Conservation (phyloP, 2,113 vertebrate genomes). For the Meleagris gallopavo region DNA sequence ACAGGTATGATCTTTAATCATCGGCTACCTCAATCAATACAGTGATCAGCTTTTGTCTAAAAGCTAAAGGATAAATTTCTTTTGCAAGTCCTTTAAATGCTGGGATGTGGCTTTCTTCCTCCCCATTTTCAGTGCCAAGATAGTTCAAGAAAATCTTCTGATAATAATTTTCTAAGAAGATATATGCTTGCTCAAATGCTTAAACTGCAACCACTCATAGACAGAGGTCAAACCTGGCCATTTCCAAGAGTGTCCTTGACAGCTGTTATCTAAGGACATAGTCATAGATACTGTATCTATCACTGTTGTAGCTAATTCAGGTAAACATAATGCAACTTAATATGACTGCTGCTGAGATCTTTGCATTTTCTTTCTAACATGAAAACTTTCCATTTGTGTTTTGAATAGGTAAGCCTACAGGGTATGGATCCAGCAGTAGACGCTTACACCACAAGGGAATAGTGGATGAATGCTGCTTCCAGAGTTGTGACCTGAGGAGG, state of each 20-base stretch:
- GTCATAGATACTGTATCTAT: background rate
- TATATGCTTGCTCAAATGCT: background rate
- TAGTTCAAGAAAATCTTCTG: background rate
- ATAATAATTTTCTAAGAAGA: background rate
- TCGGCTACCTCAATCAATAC: background rate
- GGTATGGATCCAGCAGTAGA: slow-evolving; percentile 92
- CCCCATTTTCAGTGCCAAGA: background rate
- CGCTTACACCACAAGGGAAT: slow-evolving; percentile 92
- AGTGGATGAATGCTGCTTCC: slow-evolving; percentile 99
- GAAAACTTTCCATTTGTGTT: slow-evolving; percentile 43
- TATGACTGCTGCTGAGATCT: background rate
- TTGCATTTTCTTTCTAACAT: slow-evolving; percentile 18
- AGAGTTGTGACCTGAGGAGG: slow-evolving; percentile 95
- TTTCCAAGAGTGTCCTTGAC: background rate
- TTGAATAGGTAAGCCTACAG: slow-evolving; percentile 90
- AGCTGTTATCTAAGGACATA: background rate
- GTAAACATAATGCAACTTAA: background rate
- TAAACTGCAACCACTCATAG: background rate
- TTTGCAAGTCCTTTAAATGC: background rate
- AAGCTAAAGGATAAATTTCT: background rate
- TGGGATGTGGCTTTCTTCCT: background rate
- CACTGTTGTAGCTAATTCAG: background rate
- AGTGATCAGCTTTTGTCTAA: background rate
- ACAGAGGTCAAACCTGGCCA: background rate
- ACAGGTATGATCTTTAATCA: background rate